Evolutionary conservation across 2,888 invertebrate genomes (phyloP), one percentile per base, ranked within the genome.

Genomic region (Pheosia gnoma): DNA sequence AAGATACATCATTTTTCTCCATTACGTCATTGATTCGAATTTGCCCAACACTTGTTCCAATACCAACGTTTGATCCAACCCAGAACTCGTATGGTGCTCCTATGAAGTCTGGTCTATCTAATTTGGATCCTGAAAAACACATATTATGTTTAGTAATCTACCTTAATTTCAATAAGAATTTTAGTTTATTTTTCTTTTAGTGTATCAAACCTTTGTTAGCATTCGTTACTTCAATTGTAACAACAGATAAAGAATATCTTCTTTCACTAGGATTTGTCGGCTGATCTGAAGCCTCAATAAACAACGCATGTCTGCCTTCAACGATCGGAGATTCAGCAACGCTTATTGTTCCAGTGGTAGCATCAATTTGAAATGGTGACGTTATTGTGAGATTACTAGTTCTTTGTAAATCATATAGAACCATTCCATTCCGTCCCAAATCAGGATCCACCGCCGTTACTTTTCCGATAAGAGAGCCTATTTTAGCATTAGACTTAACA

Each of bases 81-180:
- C 98, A 98, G 84, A 98, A 98, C 80, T 97, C 97, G 77, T 97
- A 98, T 0, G 98, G 97, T 0, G 97, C 96, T 39, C 97, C 97
- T 37, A 97, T 94, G 74, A 98, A 98, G 79, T 96, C 97, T 3
- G 97, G 97, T 47, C 94, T 94, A 59, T 95, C 95, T 56, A 90
- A 84, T 75, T 88, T 89, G 54, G 87, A 83, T 55, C 93, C 95
- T 95, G 69, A 61, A 85, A 85, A 61, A 67, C 4, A 47, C 0
- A 47, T n/a, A 53, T 45, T 6, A 25, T 47, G 38, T 55, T 57
- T 58, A 41, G 54, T 59, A 47, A 60, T 41, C 52, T 58, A 58
- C 45, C 39, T 6, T n/a, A 52, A 7, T 54, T 53, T n/a, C 7
- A 37, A 43, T 9, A 1, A 25, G n/a, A 11, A 11, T 38, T 13